Percentiles rank a stretch among this genome's conserved stretches.
These are phyloP conservation scores for Melipona bicolor DNA, from an alignment of 2,888 invertebrate genomes.

Conservation along the genomic window DNA sequence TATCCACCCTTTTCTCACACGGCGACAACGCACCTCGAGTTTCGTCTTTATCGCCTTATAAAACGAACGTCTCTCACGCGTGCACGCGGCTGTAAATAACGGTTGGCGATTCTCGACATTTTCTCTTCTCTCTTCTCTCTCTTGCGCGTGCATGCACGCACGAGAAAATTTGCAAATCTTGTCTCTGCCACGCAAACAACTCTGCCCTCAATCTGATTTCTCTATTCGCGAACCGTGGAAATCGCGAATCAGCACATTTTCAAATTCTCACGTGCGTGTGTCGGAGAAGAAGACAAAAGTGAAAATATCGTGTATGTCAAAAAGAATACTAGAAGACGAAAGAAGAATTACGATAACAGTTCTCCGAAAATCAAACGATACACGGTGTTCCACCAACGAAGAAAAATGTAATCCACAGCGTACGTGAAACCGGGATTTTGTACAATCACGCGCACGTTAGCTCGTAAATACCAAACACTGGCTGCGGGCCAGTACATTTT, in stretches of 20 bases:
- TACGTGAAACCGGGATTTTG: constrained; percentile 42
- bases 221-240: neutral
- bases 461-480: constrained; percentile 54
- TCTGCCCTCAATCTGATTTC: neutral
- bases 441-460: constrained; percentile 36
- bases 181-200: neutral
- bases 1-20: constrained; percentile 47
- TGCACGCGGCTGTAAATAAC: constrained; percentile 73
- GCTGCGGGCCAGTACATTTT: constrained; percentile 35
- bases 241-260: neutral
- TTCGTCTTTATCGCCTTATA: constrained; percentile 77
- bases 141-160: constrained; percentile 7
- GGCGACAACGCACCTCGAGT: constrained; percentile 36
- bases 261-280: too few relatives aligned
- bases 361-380: constrained; percentile 3
- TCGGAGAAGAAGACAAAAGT: too few relatives aligned
- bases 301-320: too few relatives aligned
- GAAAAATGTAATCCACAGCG: constrained; percentile 38
- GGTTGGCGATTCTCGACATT: constrained; percentile 66
- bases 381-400: neutral
- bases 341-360: neutral
- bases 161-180: constrained; percentile 4
- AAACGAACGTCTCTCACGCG: constrained; percentile 72
- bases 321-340: too few relatives aligned
- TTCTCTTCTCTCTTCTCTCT: constrained; percentile 47